A percentile compares a stretch with the other conserved stretches of the same genome.
Conservation (phyloP, 2,888 invertebrate species). For the Psylliodes chrysocephalus region DNA sequence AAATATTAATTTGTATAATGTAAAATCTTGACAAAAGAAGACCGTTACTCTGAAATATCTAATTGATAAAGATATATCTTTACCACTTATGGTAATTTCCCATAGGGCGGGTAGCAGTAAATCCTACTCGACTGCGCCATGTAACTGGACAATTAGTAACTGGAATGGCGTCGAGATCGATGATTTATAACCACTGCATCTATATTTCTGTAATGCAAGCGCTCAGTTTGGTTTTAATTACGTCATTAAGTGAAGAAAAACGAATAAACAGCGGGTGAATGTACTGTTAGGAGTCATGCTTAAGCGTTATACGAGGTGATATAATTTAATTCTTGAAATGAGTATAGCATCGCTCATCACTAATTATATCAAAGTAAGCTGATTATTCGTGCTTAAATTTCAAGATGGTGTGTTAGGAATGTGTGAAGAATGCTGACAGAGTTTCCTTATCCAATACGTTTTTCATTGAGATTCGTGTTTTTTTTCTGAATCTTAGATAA, state of each 20-base stretch:
- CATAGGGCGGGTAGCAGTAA: background rate
- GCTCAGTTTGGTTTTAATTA: background rate
- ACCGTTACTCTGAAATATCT: background rate
- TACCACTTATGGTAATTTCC: background rate
- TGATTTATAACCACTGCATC: constrained; percentile 6
- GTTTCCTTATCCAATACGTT: too few relatives aligned
- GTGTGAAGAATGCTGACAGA: too few relatives aligned
- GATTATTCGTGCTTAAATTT: too few relatives aligned
- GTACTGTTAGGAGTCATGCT: background rate
- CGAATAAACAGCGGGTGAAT: background rate
- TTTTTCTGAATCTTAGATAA: too few relatives aligned
- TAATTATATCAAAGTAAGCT: too few relatives aligned
- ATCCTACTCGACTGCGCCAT: constrained; percentile 16
- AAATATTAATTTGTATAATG: too few relatives aligned
- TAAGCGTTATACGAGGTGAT: too few relatives aligned
- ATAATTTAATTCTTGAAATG: too few relatives aligned
- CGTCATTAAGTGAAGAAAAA: background rate
- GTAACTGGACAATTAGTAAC: constrained; percentile 9
- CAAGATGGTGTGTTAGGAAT: too few relatives aligned
- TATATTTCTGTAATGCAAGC: background rate
- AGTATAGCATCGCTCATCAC: too few relatives aligned
- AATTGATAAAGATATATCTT: background rate
- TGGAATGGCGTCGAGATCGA: background rate
- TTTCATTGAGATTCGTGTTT: too few relatives aligned
- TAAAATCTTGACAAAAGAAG: too few relatives aligned